These are phyloP conservation scores for Apamea anceps DNA, from an alignment of 2,888 invertebrate species.

Conservation along the genomic window DNA sequence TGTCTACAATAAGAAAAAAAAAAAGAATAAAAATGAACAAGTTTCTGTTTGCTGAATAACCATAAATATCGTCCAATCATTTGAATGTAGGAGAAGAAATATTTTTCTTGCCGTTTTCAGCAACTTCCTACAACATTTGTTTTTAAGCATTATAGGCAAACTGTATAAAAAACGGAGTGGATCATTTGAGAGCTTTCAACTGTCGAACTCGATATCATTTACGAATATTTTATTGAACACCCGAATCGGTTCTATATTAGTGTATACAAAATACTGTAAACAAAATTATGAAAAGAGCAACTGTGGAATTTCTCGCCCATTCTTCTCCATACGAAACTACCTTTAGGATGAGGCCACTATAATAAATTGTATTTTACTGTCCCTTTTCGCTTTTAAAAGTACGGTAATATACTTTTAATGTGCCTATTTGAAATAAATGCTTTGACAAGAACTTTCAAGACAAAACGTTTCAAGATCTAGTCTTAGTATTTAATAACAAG, in stretches of 20 bases:
- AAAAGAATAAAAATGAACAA: not conserved
- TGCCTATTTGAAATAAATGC: too few species aligned
- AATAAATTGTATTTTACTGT: not conserved
- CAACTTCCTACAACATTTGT: not conserved
- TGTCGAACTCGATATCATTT: not conserved
- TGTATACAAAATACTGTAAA: not conserved
- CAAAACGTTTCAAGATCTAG: not conserved
- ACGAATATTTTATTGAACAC: slow-evolving; percentile 17
- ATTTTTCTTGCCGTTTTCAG: not conserved
- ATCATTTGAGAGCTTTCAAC: not conserved
- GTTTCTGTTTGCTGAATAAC: not conserved
- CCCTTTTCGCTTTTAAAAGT: not conserved
- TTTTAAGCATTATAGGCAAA: not conserved
- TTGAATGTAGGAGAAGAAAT: not conserved
- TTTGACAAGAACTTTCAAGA: not conserved
- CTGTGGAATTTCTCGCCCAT: not conserved
- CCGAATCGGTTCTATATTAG: not conserved
- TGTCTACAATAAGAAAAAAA: not conserved
- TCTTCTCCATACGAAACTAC: not conserved
- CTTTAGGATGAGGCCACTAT: too few species aligned
- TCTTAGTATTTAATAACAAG: slow-evolving; percentile 28
- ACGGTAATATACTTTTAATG: not conserved
- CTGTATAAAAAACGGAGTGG: not conserved
- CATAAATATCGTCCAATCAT: not conserved
- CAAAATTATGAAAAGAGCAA: too few species aligned